Percentiles rank a stretch among this genome's conserved stretches.
phyloP scores from a whole-genome alignment of 1,140 invertebrate genomes.

The Drosophila sp. region DNA sequence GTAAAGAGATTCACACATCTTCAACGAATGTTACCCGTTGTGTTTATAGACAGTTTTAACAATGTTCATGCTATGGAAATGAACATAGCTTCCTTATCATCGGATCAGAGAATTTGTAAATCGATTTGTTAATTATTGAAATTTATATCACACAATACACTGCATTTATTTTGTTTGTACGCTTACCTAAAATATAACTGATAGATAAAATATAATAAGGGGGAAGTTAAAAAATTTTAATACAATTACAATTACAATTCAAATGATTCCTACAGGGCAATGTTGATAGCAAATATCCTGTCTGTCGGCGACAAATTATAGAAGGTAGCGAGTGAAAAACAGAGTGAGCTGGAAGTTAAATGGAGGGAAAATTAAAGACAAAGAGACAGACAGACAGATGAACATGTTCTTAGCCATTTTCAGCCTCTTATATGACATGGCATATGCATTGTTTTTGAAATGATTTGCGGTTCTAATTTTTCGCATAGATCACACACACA shows the following conservation, averaged over 20 bases:
- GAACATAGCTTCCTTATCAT: too few species aligned
- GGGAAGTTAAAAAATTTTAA: too few species aligned
- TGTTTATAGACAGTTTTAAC: too few species aligned
- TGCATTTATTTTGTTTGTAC: too few species aligned
- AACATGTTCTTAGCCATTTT: constrained; percentile 39
- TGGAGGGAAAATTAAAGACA: neutral
- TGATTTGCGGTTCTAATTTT: constrained; percentile 80
- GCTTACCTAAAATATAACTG: too few species aligned
- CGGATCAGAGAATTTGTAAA: too few species aligned
- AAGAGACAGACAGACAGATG: neutral
- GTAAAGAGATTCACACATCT: too few species aligned
- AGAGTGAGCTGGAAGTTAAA: neutral
- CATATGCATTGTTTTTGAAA: constrained; percentile 81
- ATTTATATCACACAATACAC: too few species aligned
- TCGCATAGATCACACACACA: constrained; percentile 38
- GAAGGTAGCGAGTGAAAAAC: neutral
- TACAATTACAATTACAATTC: neutral
- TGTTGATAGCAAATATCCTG: neutral
- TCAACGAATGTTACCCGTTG: too few species aligned
- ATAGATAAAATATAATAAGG: too few species aligned
- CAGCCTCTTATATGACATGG: constrained; percentile 69
- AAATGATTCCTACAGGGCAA: neutral
- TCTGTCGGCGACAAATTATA: neutral
- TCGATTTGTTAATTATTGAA: too few species aligned
- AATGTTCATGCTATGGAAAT: too few species aligned